A percentile compares a stretch with the other conserved stretches of the same genome.
These are phyloP conservation scores for Narcine bancroftii DNA, from an alignment of 2,113 vertebrate species.

Conservation along the genomic window DNA sequence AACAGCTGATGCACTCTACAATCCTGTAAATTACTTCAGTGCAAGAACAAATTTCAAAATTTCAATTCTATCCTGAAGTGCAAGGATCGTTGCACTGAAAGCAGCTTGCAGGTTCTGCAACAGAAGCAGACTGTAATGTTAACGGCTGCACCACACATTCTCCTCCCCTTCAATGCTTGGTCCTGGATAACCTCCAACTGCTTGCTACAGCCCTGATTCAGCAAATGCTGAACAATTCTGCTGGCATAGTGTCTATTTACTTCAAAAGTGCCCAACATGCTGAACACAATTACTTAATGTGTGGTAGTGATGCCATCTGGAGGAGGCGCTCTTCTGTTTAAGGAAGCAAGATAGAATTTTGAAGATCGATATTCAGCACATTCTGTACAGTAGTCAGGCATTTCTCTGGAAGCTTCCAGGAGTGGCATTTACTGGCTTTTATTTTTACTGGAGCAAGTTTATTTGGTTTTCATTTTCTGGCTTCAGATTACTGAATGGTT, in stretches of 20 bases:
- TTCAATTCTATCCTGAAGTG: constrained; percentile 45
- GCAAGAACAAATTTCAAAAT: constrained; percentile 13
- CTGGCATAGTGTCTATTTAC: constrained; percentile 57
- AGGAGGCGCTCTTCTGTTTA: background rate
- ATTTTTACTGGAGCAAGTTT: background rate
- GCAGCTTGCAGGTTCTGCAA: constrained; percentile 40
- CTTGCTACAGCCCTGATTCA: constrained; percentile 73
- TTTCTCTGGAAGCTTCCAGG: background rate
- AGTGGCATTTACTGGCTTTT: background rate
- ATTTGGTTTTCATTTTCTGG: background rate
- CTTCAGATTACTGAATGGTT: background rate
- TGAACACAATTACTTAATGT: constrained; percentile 50
- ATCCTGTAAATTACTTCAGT: constrained; percentile 78
- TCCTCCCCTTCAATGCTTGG: constrained; percentile 59
- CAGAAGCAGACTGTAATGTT: constrained; percentile 55
- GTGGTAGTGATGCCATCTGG: constrained; percentile 24
- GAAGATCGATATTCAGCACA: background rate
- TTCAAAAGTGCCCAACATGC: constrained; percentile 53
- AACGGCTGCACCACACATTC: constrained; percentile 55
- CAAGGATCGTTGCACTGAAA: constrained; percentile 45
- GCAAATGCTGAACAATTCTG: constrained; percentile 61
- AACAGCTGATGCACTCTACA: constrained; percentile 86
- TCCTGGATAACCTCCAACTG: constrained; percentile 76
- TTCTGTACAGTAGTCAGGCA: background rate
- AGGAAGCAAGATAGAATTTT: background rate